phyloP scores from a whole-genome alignment of 1,140 invertebrate species.

The Scaptomyza hsui region DNA sequence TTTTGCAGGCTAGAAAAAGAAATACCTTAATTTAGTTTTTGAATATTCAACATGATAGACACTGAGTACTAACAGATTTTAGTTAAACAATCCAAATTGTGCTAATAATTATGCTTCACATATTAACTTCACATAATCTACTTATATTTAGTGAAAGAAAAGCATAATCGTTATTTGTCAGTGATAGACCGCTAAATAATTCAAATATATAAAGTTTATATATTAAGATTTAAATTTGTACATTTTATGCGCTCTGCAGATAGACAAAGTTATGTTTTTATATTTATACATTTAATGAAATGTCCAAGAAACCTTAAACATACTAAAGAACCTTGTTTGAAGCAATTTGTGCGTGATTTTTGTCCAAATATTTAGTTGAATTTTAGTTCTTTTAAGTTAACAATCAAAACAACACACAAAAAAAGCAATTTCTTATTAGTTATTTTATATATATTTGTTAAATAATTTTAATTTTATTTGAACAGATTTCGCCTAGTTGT shows the following conservation, averaged over 20 bases:
- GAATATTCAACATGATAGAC: constrained; percentile 16
- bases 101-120: constrained; percentile 46
- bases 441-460: constrained; percentile 78
- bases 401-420: constrained; percentile 21
- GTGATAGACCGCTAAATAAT: constrained; percentile 64
- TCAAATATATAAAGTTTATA: constrained; percentile 42
- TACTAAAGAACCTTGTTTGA: constrained; percentile 39
- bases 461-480: constrained; percentile 77
- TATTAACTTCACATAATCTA: constrained; percentile 31
- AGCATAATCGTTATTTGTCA: constrained; percentile 61
- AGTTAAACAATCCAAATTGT: constrained; percentile 30
- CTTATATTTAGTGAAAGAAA: constrained; percentile 9
- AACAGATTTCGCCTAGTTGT: constrained; percentile 56
- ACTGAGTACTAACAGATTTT: constrained; percentile 28
- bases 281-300: constrained; percentile 37
- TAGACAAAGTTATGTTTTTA: constrained; percentile 54
- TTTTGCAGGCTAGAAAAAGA: constrained; percentile 30
- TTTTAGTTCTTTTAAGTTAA: constrained; percentile 47
- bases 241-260: constrained; percentile 61
- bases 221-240: constrained; percentile 68
- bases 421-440: constrained; percentile 48
- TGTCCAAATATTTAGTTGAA: constrained; percentile 70
- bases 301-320: constrained; percentile 30
- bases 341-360: constrained; percentile 70
- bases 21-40: constrained; percentile 63